These are phyloP conservation scores for Empidonax alnorum DNA, from an alignment of 2,113 vertebrate species.

Conservation along the genomic window DNA sequence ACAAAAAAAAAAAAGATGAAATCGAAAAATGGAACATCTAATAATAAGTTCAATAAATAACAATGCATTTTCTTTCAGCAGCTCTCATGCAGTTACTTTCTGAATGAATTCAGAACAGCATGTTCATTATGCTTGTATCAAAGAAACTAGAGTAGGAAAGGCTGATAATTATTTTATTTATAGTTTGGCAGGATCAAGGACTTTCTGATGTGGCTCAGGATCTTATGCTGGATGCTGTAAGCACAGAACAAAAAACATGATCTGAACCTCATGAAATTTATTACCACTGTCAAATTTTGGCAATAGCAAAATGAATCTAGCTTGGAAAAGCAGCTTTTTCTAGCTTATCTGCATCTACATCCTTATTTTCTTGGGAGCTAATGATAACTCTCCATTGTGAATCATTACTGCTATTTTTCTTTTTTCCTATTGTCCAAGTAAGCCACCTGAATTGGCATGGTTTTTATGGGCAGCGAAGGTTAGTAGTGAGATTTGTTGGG, in stretches of 20 bases:
- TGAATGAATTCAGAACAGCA: background rate
- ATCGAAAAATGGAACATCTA: background rate
- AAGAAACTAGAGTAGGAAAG: background rate
- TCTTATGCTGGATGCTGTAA: background rate
- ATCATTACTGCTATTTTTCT: conserved; percentile 25
- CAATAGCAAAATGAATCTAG: background rate
- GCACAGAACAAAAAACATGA: background rate
- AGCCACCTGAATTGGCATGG: background rate
- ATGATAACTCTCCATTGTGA: conserved; percentile 36
- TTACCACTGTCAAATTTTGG: conserved; percentile 14
- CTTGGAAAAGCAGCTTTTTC: conserved; percentile 39
- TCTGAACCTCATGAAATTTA: background rate
- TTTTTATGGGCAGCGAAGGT: background rate
- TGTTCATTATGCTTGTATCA: background rate
- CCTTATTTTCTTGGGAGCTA: conserved; percentile 41
- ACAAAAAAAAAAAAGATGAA: background rate
- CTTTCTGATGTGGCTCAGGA: background rate
- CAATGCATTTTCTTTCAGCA: background rate
- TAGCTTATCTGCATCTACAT: background rate
- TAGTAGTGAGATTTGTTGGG: background rate
- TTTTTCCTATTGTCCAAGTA: background rate
- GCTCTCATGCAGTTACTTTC: background rate
- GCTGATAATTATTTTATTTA: conserved; percentile 7
- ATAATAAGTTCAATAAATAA: background rate
- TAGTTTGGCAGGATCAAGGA: background rate